Percentiles rank a stretch among this genome's conserved stretches.
Evolutionary conservation across 2,113 vertebrate species (phyloP).

Genomic region (Axis porcinus): DNA sequence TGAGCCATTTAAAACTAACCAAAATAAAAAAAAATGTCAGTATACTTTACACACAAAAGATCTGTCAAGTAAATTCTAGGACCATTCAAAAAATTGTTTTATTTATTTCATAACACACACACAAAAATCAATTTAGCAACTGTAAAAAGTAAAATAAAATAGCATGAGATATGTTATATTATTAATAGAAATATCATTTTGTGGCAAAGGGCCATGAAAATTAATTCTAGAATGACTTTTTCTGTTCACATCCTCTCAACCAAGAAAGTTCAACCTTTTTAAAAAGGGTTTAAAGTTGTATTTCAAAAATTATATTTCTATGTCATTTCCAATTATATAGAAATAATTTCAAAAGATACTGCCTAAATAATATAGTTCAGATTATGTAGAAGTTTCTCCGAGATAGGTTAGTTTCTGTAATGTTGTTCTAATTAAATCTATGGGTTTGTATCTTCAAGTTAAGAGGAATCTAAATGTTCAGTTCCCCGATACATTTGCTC

Average conservation of each 20-base stretch:
- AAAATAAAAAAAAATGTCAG: background rate
- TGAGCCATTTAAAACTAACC: background rate
- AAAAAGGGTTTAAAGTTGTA: background rate
- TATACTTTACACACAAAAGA: background rate
- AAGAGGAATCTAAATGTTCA: background rate
- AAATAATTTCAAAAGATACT: conserved; percentile 22
- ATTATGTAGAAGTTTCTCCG: background rate
- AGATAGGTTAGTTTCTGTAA: background rate
- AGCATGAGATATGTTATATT: background rate
- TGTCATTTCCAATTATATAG: background rate
- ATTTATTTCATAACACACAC: conserved; percentile 1
- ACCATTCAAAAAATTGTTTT: background rate
- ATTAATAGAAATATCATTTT: background rate
- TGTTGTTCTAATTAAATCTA: conserved; percentile 4
- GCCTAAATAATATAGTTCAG: background rate
- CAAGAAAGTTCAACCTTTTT: background rate
- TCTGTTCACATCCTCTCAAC: background rate
- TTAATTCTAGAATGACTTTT: conserved; percentile 19
- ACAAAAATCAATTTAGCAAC: background rate
- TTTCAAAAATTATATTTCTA: conserved; percentile 30
- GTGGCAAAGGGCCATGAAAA: background rate
- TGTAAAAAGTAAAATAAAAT: background rate
- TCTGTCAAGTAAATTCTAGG: background rate
- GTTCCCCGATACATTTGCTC: background rate
- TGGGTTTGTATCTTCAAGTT: background rate